Base-by-base conservation (phyloP, 2,113 vertebrate species). In the Hydropotes inermis region DNA sequence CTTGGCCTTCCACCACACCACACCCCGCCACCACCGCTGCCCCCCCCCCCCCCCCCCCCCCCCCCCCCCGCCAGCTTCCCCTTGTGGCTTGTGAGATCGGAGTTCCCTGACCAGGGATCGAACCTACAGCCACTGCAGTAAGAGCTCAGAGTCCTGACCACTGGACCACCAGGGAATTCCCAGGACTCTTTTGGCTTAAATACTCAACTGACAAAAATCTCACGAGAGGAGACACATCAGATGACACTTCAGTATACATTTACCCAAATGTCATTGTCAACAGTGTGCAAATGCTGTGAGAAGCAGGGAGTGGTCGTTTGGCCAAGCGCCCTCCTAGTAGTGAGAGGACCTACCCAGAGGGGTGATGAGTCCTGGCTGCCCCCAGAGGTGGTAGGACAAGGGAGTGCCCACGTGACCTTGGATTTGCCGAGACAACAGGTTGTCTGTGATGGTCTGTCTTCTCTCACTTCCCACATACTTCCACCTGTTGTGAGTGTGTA, bases 151-250 rank as follows among this genome's bases (percentile, higher is more conserved):
- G 30, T n/a, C 28, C 78, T 52, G n/a, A 50, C 9, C 78, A 33
- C 45, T 81, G 78, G 45, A 50, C 30, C 9, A 33, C 78, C 28
- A 50, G 47, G 47, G 30, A 81, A 81, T 81, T 33, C 17, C 78
- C 28, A 81, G 78, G 78, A 81, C 3, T 58, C 92, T 92, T 78
- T 16, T 82, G 70, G 78, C 28, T 76, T 96, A 28, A 67, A 55
- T n/a, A 79, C 50, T 87, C 83, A 85, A 78, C 91, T 61, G 64
- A 85, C 43, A 60, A 54, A 87, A 78, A 7, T 61, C 79, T 92
- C 60, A 1, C 1, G 10, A 57, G 19, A n/a, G 28, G 47, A 57
- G 27, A 27, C 15, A 36, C 27, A 10, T 83, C 43, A 79, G 81
- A 55, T 55, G 70, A 86, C 55, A 90, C n/a, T 25, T 87, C 36